Conservation (phyloP, 1,140 invertebrate genomes). For the Megalonaias nervosa region DNA sequence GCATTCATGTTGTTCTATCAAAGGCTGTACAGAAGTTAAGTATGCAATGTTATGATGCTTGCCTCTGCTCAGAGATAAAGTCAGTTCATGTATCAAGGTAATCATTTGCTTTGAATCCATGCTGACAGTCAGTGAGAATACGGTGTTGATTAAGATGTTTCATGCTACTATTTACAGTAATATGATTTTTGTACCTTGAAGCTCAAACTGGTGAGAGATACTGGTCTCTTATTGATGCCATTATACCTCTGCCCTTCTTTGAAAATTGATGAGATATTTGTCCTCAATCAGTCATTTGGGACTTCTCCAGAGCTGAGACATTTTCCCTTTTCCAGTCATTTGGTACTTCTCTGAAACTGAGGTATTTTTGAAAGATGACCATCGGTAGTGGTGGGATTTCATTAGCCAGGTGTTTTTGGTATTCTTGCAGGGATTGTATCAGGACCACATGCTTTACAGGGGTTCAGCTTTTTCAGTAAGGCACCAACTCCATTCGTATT, state of each 20-base stretch:
- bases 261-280: constrained; percentile 1
- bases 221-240: neutral
- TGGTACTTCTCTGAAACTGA: too few relatives aligned
- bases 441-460: too few relatives aligned
- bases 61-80: neutral
- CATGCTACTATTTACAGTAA: neutral
- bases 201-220: neutral
- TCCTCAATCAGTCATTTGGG: neutral
- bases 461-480: too few relatives aligned
- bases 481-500: too few relatives aligned
- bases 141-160: constrained; percentile 3
- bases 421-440: too few relatives aligned
- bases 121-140: constrained; percentile 9
- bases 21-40: constrained; percentile 21
- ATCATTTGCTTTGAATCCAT: constrained; percentile 14
- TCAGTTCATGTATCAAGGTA: constrained; percentile 6
- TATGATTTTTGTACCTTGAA: neutral
- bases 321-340: too few relatives aligned
- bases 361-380: too few relatives aligned
- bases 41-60: neutral
- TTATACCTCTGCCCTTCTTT: neutral
- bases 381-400: too few relatives aligned
- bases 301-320: too few relatives aligned
- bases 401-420: too few relatives aligned
- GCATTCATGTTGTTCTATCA: constrained; percentile 12